These are phyloP conservation scores for Orbicella faveolata DNA, from an alignment of 64 coral and sea anemone genomes.

Conservation along the genomic window DNA sequence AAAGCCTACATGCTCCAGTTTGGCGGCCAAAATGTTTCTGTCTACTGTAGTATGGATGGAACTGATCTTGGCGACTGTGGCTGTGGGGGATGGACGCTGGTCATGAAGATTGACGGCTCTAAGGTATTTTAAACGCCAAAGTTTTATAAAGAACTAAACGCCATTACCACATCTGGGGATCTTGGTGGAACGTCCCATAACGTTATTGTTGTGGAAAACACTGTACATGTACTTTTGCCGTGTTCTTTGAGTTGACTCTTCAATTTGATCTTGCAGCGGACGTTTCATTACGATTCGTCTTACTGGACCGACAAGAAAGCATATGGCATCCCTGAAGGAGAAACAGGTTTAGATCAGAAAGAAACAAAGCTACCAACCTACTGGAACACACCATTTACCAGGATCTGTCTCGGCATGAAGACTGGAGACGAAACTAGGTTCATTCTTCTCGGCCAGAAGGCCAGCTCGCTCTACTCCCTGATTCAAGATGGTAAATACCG, in stretches of 20 bases:
- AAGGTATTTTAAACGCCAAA: background rate
- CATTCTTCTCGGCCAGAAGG: background rate
- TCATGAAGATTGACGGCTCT: conserved; percentile 28
- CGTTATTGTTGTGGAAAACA: too few relatives aligned
- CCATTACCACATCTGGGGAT: too few relatives aligned
- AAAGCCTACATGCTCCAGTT: background rate
- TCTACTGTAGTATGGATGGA: conserved; percentile 16
- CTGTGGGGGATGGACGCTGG: conserved; percentile 34
- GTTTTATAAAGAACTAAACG: too few relatives aligned
- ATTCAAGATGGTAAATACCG: background rate
- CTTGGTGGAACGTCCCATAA: too few relatives aligned
- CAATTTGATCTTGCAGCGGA: background rate
- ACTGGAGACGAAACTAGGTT: background rate
- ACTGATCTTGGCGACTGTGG: conserved; percentile 22
- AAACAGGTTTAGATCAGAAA: background rate
- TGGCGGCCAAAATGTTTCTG: background rate
- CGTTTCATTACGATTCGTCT: background rate
- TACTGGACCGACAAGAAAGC: background rate
- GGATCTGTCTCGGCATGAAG: background rate
- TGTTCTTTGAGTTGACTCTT: background rate
- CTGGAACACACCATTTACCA: background rate
- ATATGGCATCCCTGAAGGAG: background rate
- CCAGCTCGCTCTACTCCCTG: background rate
- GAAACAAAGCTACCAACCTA: background rate
- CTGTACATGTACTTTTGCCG: too few relatives aligned